Percentiles rank a stretch among this genome's conserved stretches.
These are phyloP conservation scores for Melanostigma gelatinosum DNA, from an alignment of 2,113 vertebrate species.

Conservation along the genomic window DNA sequence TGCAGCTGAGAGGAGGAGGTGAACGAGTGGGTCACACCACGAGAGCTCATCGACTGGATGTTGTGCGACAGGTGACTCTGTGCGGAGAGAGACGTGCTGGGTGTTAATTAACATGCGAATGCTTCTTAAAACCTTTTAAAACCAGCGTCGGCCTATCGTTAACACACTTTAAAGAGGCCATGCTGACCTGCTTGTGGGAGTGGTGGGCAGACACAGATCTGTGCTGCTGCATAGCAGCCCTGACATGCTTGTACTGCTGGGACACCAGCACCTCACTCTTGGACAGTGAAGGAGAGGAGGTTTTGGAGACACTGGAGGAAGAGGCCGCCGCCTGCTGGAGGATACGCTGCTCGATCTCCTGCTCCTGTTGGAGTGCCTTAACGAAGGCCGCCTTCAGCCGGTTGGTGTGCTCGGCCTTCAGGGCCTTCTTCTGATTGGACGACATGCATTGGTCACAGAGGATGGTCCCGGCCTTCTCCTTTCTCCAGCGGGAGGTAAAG, in stretches of 20 bases:
- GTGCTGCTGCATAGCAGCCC: conserved; percentile 69
- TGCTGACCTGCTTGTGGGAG: conserved; percentile 89
- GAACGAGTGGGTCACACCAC: conserved; percentile 88
- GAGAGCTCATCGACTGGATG: conserved; percentile 79
- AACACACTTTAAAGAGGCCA: neutral
- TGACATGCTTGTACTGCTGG: conserved; percentile 83
- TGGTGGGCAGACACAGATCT: conserved; percentile 86
- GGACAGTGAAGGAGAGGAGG: conserved; percentile 69
- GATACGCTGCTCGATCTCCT: conserved; percentile 97
- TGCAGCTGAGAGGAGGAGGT: conserved; percentile 91
- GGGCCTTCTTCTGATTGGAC: conserved; percentile 94
- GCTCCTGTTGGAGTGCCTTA: conserved; percentile 98
- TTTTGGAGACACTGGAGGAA: conserved; percentile 73
- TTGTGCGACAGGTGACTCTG: conserved; percentile 89
- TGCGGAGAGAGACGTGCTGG: conserved; percentile 29
- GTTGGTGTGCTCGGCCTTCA: conserved; percentile 96
- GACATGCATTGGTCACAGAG: conserved; percentile 98
- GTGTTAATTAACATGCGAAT: neutral
- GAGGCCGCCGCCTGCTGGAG: conserved; percentile 88
- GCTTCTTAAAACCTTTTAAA: neutral
- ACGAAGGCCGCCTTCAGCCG: conserved; percentile 97
- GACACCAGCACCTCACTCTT: conserved; percentile 81
- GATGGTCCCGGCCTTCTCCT: conserved; percentile 91
- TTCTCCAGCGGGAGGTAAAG: conserved; percentile 98
- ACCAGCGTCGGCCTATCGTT: neutral